phyloP scores from a whole-genome alignment of 2,888 invertebrate species.

The Coelinius sp. region DNA sequence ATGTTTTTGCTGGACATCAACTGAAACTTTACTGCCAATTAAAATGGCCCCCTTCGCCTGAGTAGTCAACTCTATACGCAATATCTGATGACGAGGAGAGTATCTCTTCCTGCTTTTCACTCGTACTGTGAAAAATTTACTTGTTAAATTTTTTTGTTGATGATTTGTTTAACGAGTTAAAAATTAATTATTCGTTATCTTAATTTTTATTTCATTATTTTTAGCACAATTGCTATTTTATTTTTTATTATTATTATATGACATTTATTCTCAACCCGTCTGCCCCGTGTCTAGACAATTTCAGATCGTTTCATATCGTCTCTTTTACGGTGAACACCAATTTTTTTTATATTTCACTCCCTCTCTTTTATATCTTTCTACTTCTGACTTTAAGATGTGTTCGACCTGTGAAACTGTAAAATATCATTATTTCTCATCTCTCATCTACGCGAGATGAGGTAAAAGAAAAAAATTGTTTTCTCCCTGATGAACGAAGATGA shows the following conservation, averaged over 20 bases:
- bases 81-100: constrained; percentile 19
- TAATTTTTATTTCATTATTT: constrained; percentile 2
- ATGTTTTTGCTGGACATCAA: constrained; percentile 58
- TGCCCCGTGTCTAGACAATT: constrained; percentile 31
- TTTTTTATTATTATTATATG: background rate
- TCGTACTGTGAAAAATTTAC: background rate
- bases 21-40: constrained; percentile 65
- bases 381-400: background rate
- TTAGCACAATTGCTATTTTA: background rate
- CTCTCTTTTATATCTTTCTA: background rate
- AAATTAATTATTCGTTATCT: background rate
- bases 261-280: constrained; percentile 15
- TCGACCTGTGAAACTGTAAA: constrained; percentile 39
- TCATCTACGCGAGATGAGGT: background rate
- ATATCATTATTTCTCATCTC: background rate
- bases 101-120: background rate
- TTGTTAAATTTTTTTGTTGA: background rate
- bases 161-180: background rate
- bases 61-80: constrained; percentile 35
- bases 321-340: constrained; percentile 16
- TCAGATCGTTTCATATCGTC: constrained; percentile 25
- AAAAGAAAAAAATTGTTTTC: background rate
- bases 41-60: constrained; percentile 57
- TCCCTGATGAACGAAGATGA: constrained; percentile 5
- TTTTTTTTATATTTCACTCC: constrained; percentile 6